phyloP scores from a whole-genome alignment of 2,113 vertebrate species.

The Nymphicus hollandicus region DNA sequence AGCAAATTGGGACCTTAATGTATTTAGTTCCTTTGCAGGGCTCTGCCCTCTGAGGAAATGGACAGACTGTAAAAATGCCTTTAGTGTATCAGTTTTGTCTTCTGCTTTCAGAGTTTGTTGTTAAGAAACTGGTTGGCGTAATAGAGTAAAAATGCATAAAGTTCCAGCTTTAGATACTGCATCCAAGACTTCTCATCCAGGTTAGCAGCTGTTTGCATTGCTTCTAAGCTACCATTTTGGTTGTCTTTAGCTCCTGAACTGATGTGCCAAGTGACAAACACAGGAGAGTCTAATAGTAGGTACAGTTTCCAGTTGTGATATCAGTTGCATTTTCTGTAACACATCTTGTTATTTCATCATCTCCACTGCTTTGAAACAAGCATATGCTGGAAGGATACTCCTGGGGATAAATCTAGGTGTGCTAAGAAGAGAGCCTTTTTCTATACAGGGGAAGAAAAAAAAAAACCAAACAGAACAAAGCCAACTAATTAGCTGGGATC shows the following conservation, averaged over 20 bases:
- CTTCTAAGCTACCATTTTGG: not conserved
- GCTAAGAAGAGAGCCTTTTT: not conserved
- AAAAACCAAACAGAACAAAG: not conserved
- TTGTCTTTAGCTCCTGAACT: not conserved
- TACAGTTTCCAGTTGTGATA: not conserved
- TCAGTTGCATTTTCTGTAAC: not conserved
- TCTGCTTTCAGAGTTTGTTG: not conserved
- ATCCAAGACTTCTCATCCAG: not conserved
- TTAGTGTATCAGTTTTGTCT: fast-evolving
- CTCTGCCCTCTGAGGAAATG: not conserved
- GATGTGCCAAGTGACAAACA: fast-evolving
- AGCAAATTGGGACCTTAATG: not conserved
- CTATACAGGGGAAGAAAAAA: fast-evolving
- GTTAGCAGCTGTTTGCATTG: not conserved
- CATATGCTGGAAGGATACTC: not conserved
- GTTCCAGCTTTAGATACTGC: not conserved
- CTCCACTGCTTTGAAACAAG: not conserved
- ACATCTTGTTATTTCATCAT: not conserved
- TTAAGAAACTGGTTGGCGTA: fast-evolving
- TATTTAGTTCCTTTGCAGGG: not conserved
- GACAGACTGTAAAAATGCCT: not conserved
- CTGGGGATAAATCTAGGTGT: not conserved
- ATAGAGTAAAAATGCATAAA: not conserved
- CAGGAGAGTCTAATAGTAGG: not conserved
- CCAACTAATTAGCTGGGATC: not conserved